Base-by-base conservation (phyloP, 1,140 invertebrate species). In the Drosophila mayri region DNA sequence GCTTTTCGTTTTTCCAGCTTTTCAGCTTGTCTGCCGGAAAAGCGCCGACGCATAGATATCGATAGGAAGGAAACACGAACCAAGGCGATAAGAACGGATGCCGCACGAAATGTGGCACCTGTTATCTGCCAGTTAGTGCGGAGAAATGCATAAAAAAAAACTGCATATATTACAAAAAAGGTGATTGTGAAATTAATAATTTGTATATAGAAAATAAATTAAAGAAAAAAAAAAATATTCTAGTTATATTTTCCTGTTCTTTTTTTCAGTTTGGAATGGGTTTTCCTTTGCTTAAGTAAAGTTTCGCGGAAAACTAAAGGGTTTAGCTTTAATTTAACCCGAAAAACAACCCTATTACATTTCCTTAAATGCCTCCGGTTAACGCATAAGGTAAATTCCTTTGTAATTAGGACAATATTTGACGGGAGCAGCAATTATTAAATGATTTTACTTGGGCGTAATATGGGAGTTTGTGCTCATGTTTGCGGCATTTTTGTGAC, bases 401-500 rank as follows among this genome's bases (percentile, higher is more conserved):
- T 22, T 14, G 16, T 30, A 63, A 66, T 66, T 66, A 38, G 44
- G 43, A 47, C 20, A 38, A 38, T 66, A 66, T 66, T 66, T 64
- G 61, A 66, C 22, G 59, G 41, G 10, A 30, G 20, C 37, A 32
- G 11, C 47, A 37, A 35, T 70, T 59, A 70, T 55, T 40, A 59
- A 71, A 72, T 57, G 66, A 28, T 25, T 43, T 58, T 35, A n/a
- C 41, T 25, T 3, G 25, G 40, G 52, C 52, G 35, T 38, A 20
- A 55, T 38, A n/a, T 25, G 3, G 16, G 28, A 16, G 32, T 46
- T 67, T 58, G 8, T 59, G 32, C 32, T 65, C 55, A 11, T 44
- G 25, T 22, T 47, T 43, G 22, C 22, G 49, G 46, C 37, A 52
- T 12, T 67, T 77, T 77, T 86, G 67, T 76, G 77, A 81, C 85